Evolutionary conservation across 2,797 vertebrate genomes (phyloP), one percentile per base, ranked within the genome.

Genomic region (Myripristis murdjan): DNA sequence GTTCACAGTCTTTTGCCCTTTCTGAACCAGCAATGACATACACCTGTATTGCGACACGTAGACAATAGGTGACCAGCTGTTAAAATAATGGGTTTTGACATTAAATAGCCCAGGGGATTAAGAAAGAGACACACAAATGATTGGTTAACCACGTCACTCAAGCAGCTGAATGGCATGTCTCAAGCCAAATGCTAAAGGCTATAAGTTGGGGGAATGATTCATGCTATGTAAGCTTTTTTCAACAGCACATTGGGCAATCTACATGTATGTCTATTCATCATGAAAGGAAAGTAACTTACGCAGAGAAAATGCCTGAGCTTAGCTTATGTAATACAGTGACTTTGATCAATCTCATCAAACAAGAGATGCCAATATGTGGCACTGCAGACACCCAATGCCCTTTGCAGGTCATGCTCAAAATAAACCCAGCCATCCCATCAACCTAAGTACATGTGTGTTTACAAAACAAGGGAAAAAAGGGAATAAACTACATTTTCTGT

Each of bases 91-190:
- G 24, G 20, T 60, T 54, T 74, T 4, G 0, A 46, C 11, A 24
- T 16, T 1, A 55, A 58, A 46, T n/a, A 28, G 15, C 26, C 4
- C 2, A 54, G 8, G 46, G 48, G 22, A 51, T 60, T 66, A 46
- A 64, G 48, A 80, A 75, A 69, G 14, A 24, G n/a, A 54, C 53
- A 6, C 11, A 52, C 74, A 75, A 77, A 52, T 61, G 54, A 10
- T 41, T 48, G 18, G 31, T 80, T 70, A 43, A 58, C 33, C 52
- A 66, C 64, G 55, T 0, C 35, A 48, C 2, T 18, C 66, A 65
- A 18, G 20, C 18, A 61, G 71, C 70, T 20, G 6, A 75, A 76
- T 60, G 37, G 47, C 39, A 39, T 9, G 15, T 73, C 10, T 70
- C 1, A 52, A 23, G 43, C 11, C 22, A 63, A 51, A 53, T 23